phyloP scores from a whole-genome alignment of 2,888 invertebrate species.

The Melanchra persicariae region DNA sequence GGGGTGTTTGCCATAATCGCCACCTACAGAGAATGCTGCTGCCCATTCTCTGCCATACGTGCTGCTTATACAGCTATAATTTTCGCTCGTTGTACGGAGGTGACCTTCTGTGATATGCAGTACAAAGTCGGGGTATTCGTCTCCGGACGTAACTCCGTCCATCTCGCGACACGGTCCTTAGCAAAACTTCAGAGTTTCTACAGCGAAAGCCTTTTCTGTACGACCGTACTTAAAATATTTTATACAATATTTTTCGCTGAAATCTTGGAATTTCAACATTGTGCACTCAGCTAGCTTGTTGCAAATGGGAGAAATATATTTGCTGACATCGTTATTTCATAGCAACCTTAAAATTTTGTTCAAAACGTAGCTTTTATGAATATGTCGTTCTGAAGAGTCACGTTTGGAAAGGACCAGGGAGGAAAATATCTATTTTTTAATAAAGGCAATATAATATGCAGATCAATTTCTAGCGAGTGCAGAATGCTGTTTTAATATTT shows the following conservation, averaged over 20 bases:
- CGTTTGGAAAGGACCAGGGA: not conserved
- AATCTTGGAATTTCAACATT: conserved; percentile 35
- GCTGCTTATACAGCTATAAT: too few species aligned
- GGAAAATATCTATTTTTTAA: not conserved
- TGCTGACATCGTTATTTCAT: conserved; percentile 21
- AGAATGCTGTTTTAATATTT: not conserved
- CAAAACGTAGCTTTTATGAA: not conserved
- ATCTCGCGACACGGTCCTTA: conserved; percentile 30
- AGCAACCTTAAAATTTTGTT: conserved; percentile 10
- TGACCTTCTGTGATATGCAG: conserved; percentile 6
- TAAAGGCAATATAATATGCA: not conserved
- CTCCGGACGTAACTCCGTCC: conserved; percentile 44
- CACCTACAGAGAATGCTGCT: too few species aligned
- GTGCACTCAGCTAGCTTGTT: conserved; percentile 44
- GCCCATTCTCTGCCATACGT: too few species aligned
- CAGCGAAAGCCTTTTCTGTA: conserved; percentile 49
- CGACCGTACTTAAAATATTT: conserved; percentile 50
- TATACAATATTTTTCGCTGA: conserved; percentile 34
- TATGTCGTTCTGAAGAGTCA: conserved; percentile 14
- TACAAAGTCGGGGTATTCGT: conserved; percentile 38
- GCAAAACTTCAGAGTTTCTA: conserved; percentile 38
- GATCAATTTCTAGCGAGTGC: not conserved
- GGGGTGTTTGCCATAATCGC: too few species aligned
- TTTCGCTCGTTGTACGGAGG: not conserved
- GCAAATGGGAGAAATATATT: conserved; percentile 39